These are phyloP conservation scores for Corynorhinus townsendii DNA, from an alignment of 2,113 vertebrate species.

Conservation along the genomic window DNA sequence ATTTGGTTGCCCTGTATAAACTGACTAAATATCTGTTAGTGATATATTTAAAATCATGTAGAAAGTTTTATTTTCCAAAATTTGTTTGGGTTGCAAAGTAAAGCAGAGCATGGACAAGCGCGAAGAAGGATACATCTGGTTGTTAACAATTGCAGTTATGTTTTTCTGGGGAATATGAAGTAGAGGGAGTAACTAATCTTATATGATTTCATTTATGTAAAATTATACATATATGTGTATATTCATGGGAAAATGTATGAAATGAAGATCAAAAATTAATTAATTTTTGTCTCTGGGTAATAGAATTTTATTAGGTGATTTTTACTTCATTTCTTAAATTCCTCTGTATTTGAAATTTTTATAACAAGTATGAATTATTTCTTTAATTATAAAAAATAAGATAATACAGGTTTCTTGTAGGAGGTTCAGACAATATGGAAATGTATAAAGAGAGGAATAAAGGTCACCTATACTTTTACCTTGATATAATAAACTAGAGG, in stretches of 20 bases:
- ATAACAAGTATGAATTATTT: not conserved
- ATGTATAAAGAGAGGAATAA: not conserved
- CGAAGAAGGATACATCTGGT: not conserved
- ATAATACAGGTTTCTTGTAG: not conserved
- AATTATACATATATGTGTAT: not conserved
- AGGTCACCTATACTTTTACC: not conserved
- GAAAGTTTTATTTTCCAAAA: not conserved
- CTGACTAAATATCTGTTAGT: not conserved
- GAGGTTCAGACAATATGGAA: not conserved
- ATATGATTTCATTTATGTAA: constrained; percentile 15
- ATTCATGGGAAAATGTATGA: constrained; percentile 13
- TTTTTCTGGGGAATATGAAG: not conserved
- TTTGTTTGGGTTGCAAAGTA: constrained; percentile 34
- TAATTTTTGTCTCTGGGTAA: not conserved
- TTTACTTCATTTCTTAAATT: constrained; percentile 2
- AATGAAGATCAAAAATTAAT: not conserved
- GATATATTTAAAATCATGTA: not conserved
- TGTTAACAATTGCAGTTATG: not conserved
- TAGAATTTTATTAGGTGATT: constrained; percentile 23
- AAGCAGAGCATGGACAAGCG: not conserved
- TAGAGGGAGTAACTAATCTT: not conserved
- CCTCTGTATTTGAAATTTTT: constrained; percentile 19
- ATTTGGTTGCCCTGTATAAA: not conserved
- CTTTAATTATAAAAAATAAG: constrained; percentile 33
- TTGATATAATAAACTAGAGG: not conserved